Evolutionary conservation across 1,140 invertebrate species (phyloP), one percentile per base, ranked within the genome.

Genomic region (Rhyzopertha dominica): DNA sequence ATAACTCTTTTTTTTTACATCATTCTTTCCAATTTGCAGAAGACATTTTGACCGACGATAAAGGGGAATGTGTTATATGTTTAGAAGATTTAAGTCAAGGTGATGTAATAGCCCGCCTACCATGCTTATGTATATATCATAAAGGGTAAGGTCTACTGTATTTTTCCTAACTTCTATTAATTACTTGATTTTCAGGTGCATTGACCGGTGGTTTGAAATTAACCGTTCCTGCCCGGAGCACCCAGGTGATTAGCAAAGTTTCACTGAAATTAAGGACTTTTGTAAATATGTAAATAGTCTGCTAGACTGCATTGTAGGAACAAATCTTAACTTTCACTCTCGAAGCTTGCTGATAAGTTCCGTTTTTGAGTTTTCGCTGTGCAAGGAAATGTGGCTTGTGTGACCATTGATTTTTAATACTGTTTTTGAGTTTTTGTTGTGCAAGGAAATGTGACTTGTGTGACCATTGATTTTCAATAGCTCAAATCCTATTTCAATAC

Each of bases 121-220:
- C 95, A 62, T 99, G 95, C 77, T 84, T 98, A 53, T 99, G 95
- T 81, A 95, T 99, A 79, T 99, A 98, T 74, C 95, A 98, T 73
- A 99, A 98, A 82, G 83, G 82, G 92, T 95, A 74, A 74, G 75
- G 56, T 13, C 41, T 32, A 2, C 34, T 40, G 7, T n/a, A 13
- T 28, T 23, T 12, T 13, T 35, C 3, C 37, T 10, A 46, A 28
- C 35, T 50, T 46, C 40, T 31, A 43, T 39, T 65, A 57, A 18
- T 47, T 62, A 50, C 58, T 65, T 57, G 50, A 58, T 54, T 76
- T 79, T 14, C 72, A 92, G 88, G 69, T 95, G 91, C 76, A 94
- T 95, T 71, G 92, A 96, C 74, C 82, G 87, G 72, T 96, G 94
- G 94, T 96, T 96, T 77, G 87, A 95, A 76, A 87, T 95, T 61